phyloP scores from a whole-genome alignment of 1,140 invertebrate species.

The Cotesia glomerata region DNA sequence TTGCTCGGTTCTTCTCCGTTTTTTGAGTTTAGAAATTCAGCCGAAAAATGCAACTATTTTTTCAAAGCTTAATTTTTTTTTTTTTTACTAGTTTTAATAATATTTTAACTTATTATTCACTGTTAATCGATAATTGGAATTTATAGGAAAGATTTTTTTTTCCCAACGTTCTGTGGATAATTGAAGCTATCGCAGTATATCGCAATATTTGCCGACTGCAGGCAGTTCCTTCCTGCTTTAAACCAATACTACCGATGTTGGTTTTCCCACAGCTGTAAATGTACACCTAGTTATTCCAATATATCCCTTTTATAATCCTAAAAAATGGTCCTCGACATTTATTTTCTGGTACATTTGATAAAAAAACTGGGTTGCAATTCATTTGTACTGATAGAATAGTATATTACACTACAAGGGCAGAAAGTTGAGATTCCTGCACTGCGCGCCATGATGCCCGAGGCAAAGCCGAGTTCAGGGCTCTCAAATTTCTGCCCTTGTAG shows the following conservation, averaged over 20 bases:
- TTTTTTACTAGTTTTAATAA: slow-evolving; percentile 8
- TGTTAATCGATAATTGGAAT: slow-evolving; percentile 14
- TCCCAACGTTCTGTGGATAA: neutral
- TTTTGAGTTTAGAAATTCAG: no score
- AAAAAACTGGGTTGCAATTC: no score
- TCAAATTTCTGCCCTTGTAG: no score
- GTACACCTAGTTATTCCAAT: no score
- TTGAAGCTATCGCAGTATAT: slow-evolving; percentile 25
- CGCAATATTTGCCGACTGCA: slow-evolving; percentile 42
- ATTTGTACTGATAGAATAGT: no score
- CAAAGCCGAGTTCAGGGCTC: no score
- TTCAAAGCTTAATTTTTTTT: neutral
- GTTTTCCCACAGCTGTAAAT: slow-evolving; percentile 29
- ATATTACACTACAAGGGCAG: no score
- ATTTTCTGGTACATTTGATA: slow-evolving; percentile 33
- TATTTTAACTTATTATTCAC: neutral
- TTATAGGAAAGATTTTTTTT: slow-evolving; percentile 11
- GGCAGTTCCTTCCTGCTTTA: slow-evolving; percentile 36
- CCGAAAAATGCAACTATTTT: no score
- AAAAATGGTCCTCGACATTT: slow-evolving; percentile 45
- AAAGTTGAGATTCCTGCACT: no score
- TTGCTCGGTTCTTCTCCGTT: no score
- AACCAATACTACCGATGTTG: slow-evolving; percentile 17
- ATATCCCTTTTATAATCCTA: slow-evolving; percentile 45
- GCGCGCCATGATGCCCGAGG: no score